Percentiles rank a stretch among this genome's conserved stretches.
phyloP scores from a whole-genome alignment of 2,888 invertebrate species.

The Phortica magna region DNA sequence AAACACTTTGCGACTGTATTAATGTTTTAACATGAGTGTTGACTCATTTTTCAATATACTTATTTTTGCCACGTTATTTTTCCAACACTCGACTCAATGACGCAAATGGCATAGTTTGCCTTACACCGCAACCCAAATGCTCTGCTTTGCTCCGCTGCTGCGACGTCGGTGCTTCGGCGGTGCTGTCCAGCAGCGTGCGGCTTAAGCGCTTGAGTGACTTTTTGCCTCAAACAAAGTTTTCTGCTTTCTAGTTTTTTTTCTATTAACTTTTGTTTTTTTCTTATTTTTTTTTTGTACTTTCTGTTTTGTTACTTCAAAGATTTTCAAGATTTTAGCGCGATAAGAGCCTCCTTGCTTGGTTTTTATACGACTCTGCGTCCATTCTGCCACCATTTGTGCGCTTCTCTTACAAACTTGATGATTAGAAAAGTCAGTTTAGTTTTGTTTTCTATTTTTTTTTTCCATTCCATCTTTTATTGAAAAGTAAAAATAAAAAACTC shows the following conservation, averaged over 20 bases:
- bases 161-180: too few species aligned
- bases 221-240: conserved; percentile 28
- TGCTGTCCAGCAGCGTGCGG: conserved; percentile 22
- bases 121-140: background rate
- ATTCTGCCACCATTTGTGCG: background rate
- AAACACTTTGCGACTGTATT: conserved; percentile 20
- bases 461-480: background rate
- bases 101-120: conserved; percentile 4
- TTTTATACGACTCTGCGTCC: background rate
- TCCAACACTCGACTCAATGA: conserved; percentile 4
- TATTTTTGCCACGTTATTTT: background rate
- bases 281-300: conserved; percentile 15
- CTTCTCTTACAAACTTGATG: conserved; percentile 13
- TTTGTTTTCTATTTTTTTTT: conserved; percentile 2
- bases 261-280: background rate
- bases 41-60: conserved; percentile 34
- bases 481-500: background rate
- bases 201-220: conserved; percentile 28
- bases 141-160: conserved; percentile 3
- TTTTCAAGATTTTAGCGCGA: conserved; percentile 32
- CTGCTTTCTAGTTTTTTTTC: conserved; percentile 9
- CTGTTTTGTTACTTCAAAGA: conserved; percentile 30
- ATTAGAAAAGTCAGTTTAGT: conserved; percentile 29
- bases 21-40: conserved; percentile 34
- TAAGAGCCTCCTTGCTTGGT: conserved; percentile 14